Conservation (phyloP, 2,888 invertebrate genomes). For the Parnassius glacialis region DNA sequence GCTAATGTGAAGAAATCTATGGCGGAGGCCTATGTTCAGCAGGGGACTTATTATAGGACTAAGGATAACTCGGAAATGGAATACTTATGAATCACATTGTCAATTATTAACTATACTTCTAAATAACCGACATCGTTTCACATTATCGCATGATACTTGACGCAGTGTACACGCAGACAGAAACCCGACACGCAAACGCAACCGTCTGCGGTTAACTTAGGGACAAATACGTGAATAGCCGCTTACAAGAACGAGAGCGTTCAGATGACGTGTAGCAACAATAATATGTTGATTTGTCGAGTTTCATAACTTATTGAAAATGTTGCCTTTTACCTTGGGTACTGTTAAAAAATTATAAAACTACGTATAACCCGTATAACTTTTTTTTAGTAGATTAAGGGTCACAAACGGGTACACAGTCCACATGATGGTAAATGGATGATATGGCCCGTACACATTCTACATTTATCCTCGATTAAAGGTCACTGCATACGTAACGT, state of each 20-base stretch:
- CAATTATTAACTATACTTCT: too few species aligned
- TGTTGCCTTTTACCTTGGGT: background rate
- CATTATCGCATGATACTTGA: background rate
- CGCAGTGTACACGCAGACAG: background rate
- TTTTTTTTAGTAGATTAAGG: too few species aligned
- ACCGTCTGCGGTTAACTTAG: background rate
- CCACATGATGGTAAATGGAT: too few species aligned
- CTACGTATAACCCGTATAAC: background rate
- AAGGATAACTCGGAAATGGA: too few species aligned
- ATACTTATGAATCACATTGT: too few species aligned
- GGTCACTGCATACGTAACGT: too few species aligned
- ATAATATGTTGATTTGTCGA: background rate
- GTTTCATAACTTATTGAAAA: background rate
- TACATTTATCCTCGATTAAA: too few species aligned
- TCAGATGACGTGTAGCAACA: background rate
- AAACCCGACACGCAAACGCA: background rate
- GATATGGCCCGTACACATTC: too few species aligned
- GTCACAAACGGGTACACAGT: too few species aligned
- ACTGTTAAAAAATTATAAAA: background rate
- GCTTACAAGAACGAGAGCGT: background rate
- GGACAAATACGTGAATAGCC: background rate
- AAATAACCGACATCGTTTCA: background rate
- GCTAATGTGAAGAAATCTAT: too few species aligned
- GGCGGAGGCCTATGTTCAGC: too few species aligned
- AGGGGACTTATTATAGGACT: too few species aligned